Evolutionary conservation across 2,888 invertebrate genomes (phyloP), one percentile per base, ranked within the genome.

Genomic region (Metopia argyrocephala): DNA sequence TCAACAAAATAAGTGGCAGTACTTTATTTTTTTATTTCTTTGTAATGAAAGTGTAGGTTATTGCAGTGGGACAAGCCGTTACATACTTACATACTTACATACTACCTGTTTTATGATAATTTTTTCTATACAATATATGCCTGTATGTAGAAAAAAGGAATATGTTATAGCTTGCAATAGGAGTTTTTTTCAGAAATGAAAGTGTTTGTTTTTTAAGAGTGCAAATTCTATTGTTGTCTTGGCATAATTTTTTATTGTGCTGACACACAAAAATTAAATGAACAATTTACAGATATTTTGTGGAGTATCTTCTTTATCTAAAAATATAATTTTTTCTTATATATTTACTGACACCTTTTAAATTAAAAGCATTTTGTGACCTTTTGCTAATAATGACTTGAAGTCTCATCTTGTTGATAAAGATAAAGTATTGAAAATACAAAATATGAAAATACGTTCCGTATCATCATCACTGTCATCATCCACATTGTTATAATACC

Each of bases 1-100:
- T 57, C 54, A 73, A 61, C 62, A 64, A 3, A 50, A 74, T 69
- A 31, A 57, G 56, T 38, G 38, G 38, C 38, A 38, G 15, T 38
- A n/a, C n/a, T n/a, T n/a, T n/a, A n/a, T n/a, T n/a, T n/a, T n/a
- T n/a, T n/a, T n/a, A n/a, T n/a, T n/a, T n/a, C n/a, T n/a, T n/a
- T n/a, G n/a, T n/a, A 38, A 38, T 15, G 38, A 38, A 38, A 12
- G 38, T 38, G 9, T 38, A 38, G 15, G 12, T 9, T 9, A 38
- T 9, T 38, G 38, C 38, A 12, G 38, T 38, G 38, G 38, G 38
- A 15, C 38, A 38, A 3, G 38, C 38, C 38, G 38, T 4, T 4
- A 38, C 9, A 5, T 6, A 38, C 38, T 38, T 38, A 15, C n/a
- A n/a, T n/a, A n/a, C n/a, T n/a, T n/a, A n/a, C n/a, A n/a, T n/a